phyloP scores from a whole-genome alignment of 1,140 invertebrate genomes.

The Marisa cornuarietis region DNA sequence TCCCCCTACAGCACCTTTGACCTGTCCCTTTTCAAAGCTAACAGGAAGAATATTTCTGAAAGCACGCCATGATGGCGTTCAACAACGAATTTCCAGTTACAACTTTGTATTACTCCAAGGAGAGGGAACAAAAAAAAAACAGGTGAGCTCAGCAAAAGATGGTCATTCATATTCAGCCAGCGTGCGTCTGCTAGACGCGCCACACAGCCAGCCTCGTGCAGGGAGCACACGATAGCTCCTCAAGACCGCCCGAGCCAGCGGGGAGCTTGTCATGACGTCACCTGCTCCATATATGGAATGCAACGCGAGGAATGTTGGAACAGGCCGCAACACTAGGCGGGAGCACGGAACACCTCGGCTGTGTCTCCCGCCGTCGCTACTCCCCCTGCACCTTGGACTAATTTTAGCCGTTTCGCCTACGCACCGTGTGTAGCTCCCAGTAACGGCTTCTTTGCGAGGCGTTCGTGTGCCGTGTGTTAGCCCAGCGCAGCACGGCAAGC shows the following conservation, averaged over 20 bases:
- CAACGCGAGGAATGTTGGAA: conserved; percentile 52
- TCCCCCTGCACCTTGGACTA: conserved; percentile 33
- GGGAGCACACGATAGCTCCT: no score
- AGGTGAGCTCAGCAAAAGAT: background rate
- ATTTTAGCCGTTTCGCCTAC: conserved; percentile 33
- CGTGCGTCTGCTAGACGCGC: background rate
- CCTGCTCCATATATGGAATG: conserved; percentile 56
- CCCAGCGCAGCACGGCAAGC: no score
- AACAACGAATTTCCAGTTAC: background rate
- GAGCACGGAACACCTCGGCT: conserved; percentile 37
- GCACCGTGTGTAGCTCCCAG: conserved; percentile 18
- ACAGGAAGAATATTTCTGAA: background rate
- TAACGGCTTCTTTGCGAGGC: background rate
- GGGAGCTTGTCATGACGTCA: conserved; percentile 49
- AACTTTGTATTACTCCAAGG: background rate
- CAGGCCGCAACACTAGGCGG: conserved; percentile 33
- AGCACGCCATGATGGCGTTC: background rate
- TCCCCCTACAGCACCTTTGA: background rate
- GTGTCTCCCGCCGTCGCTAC: conserved; percentile 30
- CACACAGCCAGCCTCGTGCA: background rate
- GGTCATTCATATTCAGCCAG: background rate
- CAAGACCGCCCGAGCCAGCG: background rate
- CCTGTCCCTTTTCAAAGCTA: background rate
- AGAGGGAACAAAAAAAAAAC: background rate
- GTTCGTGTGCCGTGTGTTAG: background rate